Evolutionary conservation across 2,797 vertebrate genomes (phyloP).

Genomic region (Rhinichthys osculus): DNA sequence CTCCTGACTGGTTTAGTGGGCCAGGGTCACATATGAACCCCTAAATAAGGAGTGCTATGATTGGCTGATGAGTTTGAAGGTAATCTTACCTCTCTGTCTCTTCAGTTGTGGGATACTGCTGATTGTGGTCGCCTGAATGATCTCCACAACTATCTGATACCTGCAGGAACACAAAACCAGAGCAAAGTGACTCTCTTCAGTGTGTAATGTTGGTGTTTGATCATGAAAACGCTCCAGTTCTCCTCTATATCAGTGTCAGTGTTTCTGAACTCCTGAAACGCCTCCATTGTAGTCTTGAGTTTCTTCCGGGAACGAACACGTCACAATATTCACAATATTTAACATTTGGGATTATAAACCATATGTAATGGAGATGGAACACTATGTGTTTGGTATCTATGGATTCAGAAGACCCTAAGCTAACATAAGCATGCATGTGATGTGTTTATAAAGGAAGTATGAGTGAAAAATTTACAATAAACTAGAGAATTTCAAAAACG

Average conservation of each 20-base stretch:
- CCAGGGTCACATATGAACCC: not conserved
- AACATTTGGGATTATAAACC: too few relatives aligned
- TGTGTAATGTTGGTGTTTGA: not conserved
- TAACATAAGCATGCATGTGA: too few relatives aligned
- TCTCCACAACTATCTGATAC: conserved; percentile 99
- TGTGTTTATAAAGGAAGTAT: too few relatives aligned
- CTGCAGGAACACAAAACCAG: conserved; percentile 70
- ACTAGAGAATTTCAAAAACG: too few relatives aligned
- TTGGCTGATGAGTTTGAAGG: not conserved
- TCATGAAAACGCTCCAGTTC: not conserved
- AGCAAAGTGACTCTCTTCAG: not conserved
- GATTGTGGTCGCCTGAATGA: conserved; percentile 97
- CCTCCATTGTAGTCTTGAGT: not conserved
- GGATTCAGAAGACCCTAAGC: too few relatives aligned
- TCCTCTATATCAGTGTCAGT: not conserved
- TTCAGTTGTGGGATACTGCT: conserved; percentile 96
- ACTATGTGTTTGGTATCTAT: too few relatives aligned
- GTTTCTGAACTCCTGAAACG: not conserved
- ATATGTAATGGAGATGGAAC: too few relatives aligned
- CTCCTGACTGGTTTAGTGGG: too few relatives aligned
- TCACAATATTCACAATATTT: not conserved
- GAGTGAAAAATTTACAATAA: too few relatives aligned
- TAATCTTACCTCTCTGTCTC: conserved; percentile 92
- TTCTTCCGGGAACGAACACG: not conserved
- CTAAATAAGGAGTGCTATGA: not conserved